phyloP scores from a whole-genome alignment of 64 coral and sea anemone genomes.

The Actinia tenebrosa region DNA sequence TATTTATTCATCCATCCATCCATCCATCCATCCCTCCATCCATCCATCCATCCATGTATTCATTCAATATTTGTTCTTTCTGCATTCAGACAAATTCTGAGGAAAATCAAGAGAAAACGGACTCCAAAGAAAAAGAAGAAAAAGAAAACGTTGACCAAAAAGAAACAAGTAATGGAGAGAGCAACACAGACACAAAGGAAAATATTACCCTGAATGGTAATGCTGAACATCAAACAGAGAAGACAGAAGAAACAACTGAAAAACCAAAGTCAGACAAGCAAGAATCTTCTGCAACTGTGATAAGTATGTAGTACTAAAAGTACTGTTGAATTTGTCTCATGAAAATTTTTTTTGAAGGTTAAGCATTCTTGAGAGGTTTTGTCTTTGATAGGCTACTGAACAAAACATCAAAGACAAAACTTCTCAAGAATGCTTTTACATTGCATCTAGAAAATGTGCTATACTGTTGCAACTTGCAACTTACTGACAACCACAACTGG shows the following conservation, averaged over 20 bases:
- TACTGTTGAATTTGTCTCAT: too few species aligned
- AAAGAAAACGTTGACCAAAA: background rate
- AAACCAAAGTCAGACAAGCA: background rate
- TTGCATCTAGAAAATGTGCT: too few species aligned
- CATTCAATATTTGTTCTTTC: background rate
- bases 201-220: slow-evolving; percentile 15
- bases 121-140: background rate
- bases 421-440: too few species aligned
- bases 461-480: too few species aligned
- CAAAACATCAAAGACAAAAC: too few species aligned
- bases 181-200: background rate
- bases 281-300: background rate
- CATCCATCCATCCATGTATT: background rate
- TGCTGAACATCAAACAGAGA: background rate
- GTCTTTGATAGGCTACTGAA: too few species aligned
- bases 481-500: too few species aligned
- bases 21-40: too few species aligned
- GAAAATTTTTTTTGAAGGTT: too few species aligned
- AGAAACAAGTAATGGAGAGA: background rate
- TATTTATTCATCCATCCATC: too few species aligned
- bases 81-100: background rate
- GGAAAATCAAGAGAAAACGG: background rate
- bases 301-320: background rate
- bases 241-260: slow-evolving; percentile 16
- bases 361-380: too few species aligned